Evolutionary conservation across 2,888 invertebrate genomes (phyloP).

Genomic region (Clanis bilineata): DNA sequence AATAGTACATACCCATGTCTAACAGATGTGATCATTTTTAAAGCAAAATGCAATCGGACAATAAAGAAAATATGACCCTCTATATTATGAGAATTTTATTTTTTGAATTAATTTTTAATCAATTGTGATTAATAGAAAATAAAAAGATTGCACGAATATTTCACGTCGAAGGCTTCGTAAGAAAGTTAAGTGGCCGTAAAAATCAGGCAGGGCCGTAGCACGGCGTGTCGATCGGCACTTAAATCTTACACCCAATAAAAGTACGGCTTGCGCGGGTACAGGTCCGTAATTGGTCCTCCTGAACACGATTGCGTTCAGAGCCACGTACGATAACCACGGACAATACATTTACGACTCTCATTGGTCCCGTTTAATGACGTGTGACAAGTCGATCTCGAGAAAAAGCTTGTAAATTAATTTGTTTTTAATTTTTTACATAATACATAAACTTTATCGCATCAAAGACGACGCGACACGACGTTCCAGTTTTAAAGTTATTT

Average conservation of each 20-base stretch:
- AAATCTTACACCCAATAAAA: slow-evolving; percentile 81
- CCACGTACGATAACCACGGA: slow-evolving; percentile 52
- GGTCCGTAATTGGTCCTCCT: slow-evolving; percentile 75
- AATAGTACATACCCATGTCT: too few relatives aligned
- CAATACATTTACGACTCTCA: slow-evolving; percentile 74
- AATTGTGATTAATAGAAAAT: not conserved
- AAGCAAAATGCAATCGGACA: too few relatives aligned
- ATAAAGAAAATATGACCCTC: too few relatives aligned
- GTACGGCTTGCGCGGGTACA: slow-evolving; percentile 63
- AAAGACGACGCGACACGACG: not conserved
- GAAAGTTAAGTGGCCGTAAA: slow-evolving; percentile 67
- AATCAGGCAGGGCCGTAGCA: slow-evolving; percentile 63
- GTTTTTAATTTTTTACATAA: slow-evolving; percentile 69
- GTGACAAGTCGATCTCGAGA: slow-evolving; percentile 66
- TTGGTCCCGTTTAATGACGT: slow-evolving; percentile 77
- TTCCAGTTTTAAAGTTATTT: not conserved
- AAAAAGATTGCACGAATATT: slow-evolving; percentile 8
- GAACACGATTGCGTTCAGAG: slow-evolving; percentile 58
- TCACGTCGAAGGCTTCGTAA: slow-evolving; percentile 26
- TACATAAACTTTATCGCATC: slow-evolving; percentile 29
- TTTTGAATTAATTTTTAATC: not conserved
- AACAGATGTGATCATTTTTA: too few relatives aligned
- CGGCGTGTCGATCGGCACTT: slow-evolving; percentile 77
- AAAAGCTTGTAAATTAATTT: slow-evolving; percentile 73
- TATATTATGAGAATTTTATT: not conserved